Base-by-base conservation (phyloP, 2,888 invertebrate species). In the Diabrotica balteata region DNA sequence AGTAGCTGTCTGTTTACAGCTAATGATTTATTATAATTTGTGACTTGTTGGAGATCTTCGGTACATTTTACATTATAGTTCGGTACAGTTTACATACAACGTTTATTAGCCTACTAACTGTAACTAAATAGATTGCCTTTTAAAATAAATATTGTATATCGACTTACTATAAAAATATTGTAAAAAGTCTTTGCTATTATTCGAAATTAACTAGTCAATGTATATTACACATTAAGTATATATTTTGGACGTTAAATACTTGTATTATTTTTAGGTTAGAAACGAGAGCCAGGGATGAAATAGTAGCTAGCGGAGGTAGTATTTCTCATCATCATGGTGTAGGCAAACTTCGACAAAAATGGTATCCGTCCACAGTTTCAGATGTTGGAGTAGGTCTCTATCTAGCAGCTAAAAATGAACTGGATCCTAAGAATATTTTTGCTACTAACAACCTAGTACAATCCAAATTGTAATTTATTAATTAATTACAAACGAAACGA, bases 321-420 rank as follows among this genome's bases (percentile, higher is more conserved):
- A 88, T 98, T 75, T 97, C 97, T 0, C 98, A 98, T 85, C 98
- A 98, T 83, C 98, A 98, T 82, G 98, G 98, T 0, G 92, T 98
- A 10, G 98, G 98, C 0, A 99, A 99, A 84, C 86, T 94, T 66
- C 88, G 98, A 17, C 92, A 92, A 75, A 90, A 90, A 77, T 99
- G 96, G 93, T 93, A 98, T 82, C 86, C 89, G 7, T 86, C 89
- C 63, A 94, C 96, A 0, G 93, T 98, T 3, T 96, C 97, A 8
- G 87, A 90, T 22, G 88, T 93, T 0, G 97, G 97, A 0, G 86
- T 93, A 0, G 87, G 88, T 8, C 86, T 97, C 11, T 90, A 95
- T 76, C 84, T 90, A 2, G 93, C 96, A 0, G 89, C 97, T 0
- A 99, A 98, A 83, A 83, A 87, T 10, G 90, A 94, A 72, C 85